These are phyloP conservation scores for Riptortus pedestris DNA, from an alignment of 1,140 invertebrate species.

Conservation along the genomic window DNA sequence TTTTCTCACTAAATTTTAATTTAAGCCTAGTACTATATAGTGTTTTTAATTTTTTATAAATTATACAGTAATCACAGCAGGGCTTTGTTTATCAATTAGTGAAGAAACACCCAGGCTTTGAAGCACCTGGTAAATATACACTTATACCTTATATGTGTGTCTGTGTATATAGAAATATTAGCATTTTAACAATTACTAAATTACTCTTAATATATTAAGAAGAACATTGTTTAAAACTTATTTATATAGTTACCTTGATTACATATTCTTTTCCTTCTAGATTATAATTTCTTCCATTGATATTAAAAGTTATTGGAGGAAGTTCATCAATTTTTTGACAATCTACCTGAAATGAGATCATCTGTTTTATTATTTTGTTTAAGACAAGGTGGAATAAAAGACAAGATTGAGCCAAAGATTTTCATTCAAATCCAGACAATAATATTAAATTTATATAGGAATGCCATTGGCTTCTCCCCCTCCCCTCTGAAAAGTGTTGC, in stretches of 20 bases:
- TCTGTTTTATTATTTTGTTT: background rate
- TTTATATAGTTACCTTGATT: background rate
- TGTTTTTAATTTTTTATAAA: too few relatives aligned
- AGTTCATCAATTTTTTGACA: constrained; percentile 7
- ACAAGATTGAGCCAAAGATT: background rate
- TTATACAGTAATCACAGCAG: background rate
- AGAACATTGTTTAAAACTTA: background rate
- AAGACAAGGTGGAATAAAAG: background rate
- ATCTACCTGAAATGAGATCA: constrained; percentile 6
- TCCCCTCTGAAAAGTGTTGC: too few relatives aligned
- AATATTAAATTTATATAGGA: background rate
- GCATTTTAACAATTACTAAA: too few relatives aligned
- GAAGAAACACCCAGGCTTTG: background rate
- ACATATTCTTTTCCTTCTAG: background rate
- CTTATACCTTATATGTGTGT: too few relatives aligned
- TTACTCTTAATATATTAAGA: background rate
- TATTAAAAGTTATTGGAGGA: constrained; percentile 17
- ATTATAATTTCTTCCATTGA: constrained; percentile 12
- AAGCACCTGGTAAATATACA: too few relatives aligned
- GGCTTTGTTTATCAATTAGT: background rate
- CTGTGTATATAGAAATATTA: too few relatives aligned
- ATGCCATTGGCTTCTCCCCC: background rate
- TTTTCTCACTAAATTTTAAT: too few relatives aligned
- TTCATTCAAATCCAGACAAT: background rate
- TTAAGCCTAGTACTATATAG: too few relatives aligned